These are phyloP conservation scores for Sebastes schlegelii DNA, from an alignment of 2,113 vertebrate genomes.

Conservation along the genomic window DNA sequence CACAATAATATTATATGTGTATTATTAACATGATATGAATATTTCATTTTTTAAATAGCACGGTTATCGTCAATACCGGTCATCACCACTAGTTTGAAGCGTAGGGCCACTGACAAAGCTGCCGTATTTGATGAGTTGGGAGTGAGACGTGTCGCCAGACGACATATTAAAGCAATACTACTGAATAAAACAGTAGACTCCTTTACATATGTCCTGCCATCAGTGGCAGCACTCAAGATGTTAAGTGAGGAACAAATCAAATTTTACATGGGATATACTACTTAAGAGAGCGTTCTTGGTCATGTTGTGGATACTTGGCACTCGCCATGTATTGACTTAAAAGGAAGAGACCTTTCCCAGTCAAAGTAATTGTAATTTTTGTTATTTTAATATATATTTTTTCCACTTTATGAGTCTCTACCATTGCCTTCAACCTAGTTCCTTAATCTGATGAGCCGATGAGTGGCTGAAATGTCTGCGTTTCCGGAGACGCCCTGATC, in stretches of 20 bases:
- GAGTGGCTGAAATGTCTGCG: not conserved
- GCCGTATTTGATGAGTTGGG: not conserved
- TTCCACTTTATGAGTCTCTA: not conserved
- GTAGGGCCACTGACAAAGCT: too few relatives aligned
- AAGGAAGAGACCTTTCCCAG: not conserved
- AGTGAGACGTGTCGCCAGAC: not conserved
- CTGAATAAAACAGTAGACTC: not conserved
- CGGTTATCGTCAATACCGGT: too few relatives aligned
- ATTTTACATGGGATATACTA: not conserved
- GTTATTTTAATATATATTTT: not conserved
- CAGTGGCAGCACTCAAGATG: too few relatives aligned
- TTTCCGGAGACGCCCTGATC: not conserved
- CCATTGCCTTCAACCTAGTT: not conserved
- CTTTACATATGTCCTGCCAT: not conserved
- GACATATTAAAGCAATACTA: not conserved
- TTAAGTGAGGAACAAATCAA: not conserved
- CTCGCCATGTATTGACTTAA: not conserved
- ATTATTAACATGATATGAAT: too few relatives aligned
- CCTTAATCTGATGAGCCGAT: not conserved
- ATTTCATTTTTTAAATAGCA: too few relatives aligned
- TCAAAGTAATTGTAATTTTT: not conserved
- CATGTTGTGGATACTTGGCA: not conserved
- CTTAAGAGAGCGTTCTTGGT: not conserved
- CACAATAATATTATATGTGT: too few relatives aligned
- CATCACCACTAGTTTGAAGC: too few relatives aligned